phyloP scores from a whole-genome alignment of 2,797 vertebrate genomes.

The Gymnopithys bicolor region DNA sequence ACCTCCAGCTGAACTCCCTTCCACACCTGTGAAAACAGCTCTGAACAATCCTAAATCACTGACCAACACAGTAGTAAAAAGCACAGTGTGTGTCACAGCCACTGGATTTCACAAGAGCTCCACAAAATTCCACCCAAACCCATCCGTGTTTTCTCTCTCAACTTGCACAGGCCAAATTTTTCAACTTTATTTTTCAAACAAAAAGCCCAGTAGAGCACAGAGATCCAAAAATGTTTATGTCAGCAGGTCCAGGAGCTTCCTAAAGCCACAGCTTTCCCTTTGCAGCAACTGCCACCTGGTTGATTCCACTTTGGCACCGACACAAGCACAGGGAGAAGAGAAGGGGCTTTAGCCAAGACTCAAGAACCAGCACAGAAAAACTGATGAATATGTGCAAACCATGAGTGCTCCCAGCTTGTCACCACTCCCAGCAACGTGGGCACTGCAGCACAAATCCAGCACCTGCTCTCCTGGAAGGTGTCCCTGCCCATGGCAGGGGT shows the following conservation, averaged over 20 bases:
- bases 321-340: background rate
- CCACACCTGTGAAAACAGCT: background rate
- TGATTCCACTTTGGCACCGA: background rate
- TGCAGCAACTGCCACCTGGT: background rate
- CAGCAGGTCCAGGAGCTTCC: background rate
- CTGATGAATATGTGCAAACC: accelerated
- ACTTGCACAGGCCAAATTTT: background rate
- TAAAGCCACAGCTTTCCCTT: background rate
- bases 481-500: background rate
- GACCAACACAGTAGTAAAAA: background rate
- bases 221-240: background rate
- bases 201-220: background rate
- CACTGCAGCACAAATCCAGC: background rate
- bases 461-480: background rate
- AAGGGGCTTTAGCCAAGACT: background rate
- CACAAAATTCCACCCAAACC: background rate
- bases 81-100: background rate
- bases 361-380: background rate
- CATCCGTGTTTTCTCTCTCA: accelerated
- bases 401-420: background rate
- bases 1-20: background rate
- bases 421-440: background rate
- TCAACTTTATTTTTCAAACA: background rate
- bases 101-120: background rate
- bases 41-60: background rate